phyloP scores from a whole-genome alignment of 1,140 invertebrate species.

The Drosophila sproati region DNA sequence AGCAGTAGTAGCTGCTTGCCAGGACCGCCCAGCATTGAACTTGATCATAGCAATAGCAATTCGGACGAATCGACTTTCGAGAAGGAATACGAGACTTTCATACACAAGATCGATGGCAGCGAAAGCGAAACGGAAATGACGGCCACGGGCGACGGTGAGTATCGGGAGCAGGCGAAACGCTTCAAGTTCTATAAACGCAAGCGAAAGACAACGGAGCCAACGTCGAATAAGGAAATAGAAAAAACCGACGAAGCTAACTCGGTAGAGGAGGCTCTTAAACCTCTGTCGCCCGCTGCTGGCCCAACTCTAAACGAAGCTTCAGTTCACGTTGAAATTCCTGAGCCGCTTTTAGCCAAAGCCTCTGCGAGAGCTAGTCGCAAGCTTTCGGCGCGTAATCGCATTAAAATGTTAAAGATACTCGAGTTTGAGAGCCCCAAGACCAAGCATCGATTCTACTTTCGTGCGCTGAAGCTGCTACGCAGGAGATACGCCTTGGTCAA shows the following conservation, averaged over 20 bases:
- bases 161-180: slow-evolving; percentile 50
- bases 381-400: slow-evolving; percentile 62
- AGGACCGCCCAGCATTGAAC: slow-evolving; percentile 42
- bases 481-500: slow-evolving; percentile 29
- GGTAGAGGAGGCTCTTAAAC: neutral
- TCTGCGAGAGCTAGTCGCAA: slow-evolving; percentile 49
- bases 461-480: slow-evolving; percentile 46
- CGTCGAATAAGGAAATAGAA: neutral
- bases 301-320: neutral
- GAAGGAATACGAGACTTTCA: slow-evolving; percentile 79
- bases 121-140: slow-evolving; percentile 46
- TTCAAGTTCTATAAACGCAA: slow-evolving; percentile 79
- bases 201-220: slow-evolving; percentile 51
- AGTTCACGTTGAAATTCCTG: neutral
- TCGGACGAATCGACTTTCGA: slow-evolving; percentile 78
- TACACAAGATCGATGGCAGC: slow-evolving; percentile 62
- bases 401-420: slow-evolving; percentile 68
- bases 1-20: neutral
- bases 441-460: slow-evolving; percentile 70
- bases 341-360: slow-evolving; percentile 18
- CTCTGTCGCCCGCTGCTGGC: neutral
- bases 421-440: slow-evolving; percentile 70
- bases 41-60: slow-evolving; percentile 65
- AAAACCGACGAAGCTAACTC: neutral
- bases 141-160: slow-evolving; percentile 17